phyloP scores from a whole-genome alignment of 2,113 vertebrate species.

The Pygoscelis antarcticus region DNA sequence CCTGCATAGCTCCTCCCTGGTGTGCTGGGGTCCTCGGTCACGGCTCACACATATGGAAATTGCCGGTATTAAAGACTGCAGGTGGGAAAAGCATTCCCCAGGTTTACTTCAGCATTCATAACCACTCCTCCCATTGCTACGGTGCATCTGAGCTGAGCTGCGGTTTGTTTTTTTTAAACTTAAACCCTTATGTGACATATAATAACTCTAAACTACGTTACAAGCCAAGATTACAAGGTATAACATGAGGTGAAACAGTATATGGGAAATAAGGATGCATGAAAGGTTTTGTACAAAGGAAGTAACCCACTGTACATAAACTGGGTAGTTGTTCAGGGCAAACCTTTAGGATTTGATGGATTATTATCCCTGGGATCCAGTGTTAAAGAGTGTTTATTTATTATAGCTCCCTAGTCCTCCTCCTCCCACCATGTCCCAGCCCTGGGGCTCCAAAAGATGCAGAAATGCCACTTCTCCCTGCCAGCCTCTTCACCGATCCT shows the following conservation, averaged over 20 bases:
- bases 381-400: conserved; percentile 34
- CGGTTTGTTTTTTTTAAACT: not conserved
- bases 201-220: not conserved
- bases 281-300: conserved; percentile 36
- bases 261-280: conserved; percentile 35
- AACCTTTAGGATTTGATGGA: conserved; percentile 29
- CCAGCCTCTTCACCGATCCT: rapidly evolving
- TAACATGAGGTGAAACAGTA: conserved; percentile 11
- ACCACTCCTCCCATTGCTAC: not conserved
- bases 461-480: not conserved
- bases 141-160: not conserved
- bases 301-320: conserved; percentile 8
- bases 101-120: not conserved
- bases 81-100: not conserved
- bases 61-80: not conserved
- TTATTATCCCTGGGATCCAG: conserved; percentile 16
- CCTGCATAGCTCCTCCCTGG: not conserved
- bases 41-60: not conserved
- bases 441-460: not conserved
- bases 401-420: not conserved
- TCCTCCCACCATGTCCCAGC: not conserved
- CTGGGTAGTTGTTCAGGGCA: not conserved
- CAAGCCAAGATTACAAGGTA: conserved; percentile 35
- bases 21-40: not conserved
- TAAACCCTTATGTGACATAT: not conserved